Evolutionary conservation across 2,797 vertebrate genomes (phyloP).

Genomic region (Buphagus erythrorhynchus): DNA sequence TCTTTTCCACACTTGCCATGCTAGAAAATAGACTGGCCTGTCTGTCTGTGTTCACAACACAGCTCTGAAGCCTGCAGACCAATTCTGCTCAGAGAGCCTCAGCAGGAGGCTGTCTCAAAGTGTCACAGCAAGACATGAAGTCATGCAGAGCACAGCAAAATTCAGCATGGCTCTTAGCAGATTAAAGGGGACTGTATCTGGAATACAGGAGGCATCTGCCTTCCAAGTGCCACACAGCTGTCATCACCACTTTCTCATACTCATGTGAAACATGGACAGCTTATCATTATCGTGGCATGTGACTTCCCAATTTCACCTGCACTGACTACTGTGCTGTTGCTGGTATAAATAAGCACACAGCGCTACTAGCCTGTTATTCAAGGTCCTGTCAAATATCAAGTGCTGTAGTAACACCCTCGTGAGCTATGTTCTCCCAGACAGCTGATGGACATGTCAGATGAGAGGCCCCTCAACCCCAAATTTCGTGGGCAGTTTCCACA

Average conservation of each 20-base stretch:
- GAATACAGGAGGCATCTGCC: conserved; percentile 1
- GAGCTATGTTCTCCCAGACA: neutral
- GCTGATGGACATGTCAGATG: neutral
- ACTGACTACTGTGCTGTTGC: neutral
- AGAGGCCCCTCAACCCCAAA: neutral
- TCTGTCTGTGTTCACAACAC: accelerated
- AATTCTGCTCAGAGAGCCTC: neutral
- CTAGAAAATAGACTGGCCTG: neutral
- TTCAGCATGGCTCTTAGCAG: neutral
- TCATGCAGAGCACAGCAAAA: neutral
- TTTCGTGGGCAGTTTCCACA: neutral
- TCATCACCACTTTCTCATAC: conserved; percentile 20
- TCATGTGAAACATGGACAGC: neutral
- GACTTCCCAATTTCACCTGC: conserved; percentile 34
- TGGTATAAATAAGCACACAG: neutral
- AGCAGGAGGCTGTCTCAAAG: neutral
- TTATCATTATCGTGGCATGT: neutral
- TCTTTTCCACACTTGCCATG: accelerated
- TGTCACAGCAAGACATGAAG: neutral
- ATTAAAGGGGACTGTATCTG: neutral
- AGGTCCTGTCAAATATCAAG: neutral
- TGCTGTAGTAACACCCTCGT: neutral
- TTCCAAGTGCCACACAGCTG: neutral
- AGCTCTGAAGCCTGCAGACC: neutral
- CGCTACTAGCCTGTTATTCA: neutral